Base-by-base conservation (phyloP, 2,797 vertebrate species). In the Synaphobranchus kaupii region DNA sequence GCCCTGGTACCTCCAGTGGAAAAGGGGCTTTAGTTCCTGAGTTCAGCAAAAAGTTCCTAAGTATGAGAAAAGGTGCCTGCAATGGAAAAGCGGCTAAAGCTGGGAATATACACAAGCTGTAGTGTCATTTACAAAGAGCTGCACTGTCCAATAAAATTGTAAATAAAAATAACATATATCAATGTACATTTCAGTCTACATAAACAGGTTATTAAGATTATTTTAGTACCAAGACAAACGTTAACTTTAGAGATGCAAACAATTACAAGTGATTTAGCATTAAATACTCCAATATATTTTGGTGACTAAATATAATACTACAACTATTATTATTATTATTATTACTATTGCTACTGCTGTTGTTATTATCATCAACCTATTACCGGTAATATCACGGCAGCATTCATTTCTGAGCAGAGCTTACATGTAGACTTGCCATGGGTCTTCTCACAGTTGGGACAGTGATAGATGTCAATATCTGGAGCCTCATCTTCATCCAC, bases 401-500 rank as follows among this genome's bases (percentile, higher is more conserved):
- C 1, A 17, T 22, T 28, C 25, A 68, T 4, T n/a, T 25, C 10
- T 0, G 22, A n/a, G 50, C 66, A 7, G 13, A 92, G 97, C 98
- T 97, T 91, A 99, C 98, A 87, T 48, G 98, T 99, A 4, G 98
- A 99, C 94, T 99, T 99, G 31, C 98, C 98, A 0, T 99, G 97
- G 68, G 97, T 97, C 93, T 99, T 98, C 95, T 99, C 98, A 68
- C 98, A 99, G 93, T 99, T 99, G 0, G 98, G 98, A 94, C 98
- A 99, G 90, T 99, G 98, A 91, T 99, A 99, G 90, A 99, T 97
- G 93, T 99, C 98, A 0, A 99, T 99, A 85, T 99, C 97, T 54
- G 98, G 98, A 39, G 98, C 98, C 76, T 99, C 98, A 80, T 99
- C 98, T 92, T 99, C 98, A 92, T 99, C 98, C 88, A 99, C 98